These are phyloP conservation scores for Reticulitermes lucifugus DNA, from an alignment of 2,888 invertebrate species.

Conservation along the genomic window DNA sequence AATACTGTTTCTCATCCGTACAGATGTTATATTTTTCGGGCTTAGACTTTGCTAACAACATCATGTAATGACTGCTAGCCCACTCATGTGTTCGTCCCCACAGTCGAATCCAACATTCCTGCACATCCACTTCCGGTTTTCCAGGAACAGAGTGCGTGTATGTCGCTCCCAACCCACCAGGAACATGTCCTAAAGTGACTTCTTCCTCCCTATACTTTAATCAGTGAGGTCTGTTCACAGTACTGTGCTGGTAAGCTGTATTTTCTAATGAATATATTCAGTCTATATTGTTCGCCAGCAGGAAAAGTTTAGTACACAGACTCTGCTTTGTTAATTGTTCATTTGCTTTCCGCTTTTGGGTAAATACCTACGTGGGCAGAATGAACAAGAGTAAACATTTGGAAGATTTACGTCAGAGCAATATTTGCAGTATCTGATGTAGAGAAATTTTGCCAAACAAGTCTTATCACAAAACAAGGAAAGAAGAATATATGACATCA, in stretches of 20 bases:
- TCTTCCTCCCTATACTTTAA: slow-evolving; percentile 18
- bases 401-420: too few species aligned
- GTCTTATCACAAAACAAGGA: too few species aligned
- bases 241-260: background rate
- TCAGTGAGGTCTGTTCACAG: background rate
- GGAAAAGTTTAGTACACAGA: too few species aligned
- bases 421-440: too few species aligned
- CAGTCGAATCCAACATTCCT: slow-evolving; percentile 24
- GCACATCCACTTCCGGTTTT: slow-evolving; percentile 37
- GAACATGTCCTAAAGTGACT: slow-evolving; percentile 37
- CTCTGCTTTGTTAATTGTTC: too few species aligned
- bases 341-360: too few species aligned
- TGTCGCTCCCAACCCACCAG: slow-evolving; percentile 20
- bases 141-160: slow-evolving; percentile 24
- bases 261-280: background rate
- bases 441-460: too few species aligned
- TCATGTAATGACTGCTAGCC: background rate
- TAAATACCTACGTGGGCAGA: too few species aligned
- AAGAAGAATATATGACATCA: too few species aligned
- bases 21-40: too few species aligned
- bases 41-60: background rate
- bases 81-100: slow-evolving; percentile 1
- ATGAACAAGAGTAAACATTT: too few species aligned
- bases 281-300: background rate
- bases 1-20: too few species aligned